Evolutionary conservation across 2,113 vertebrate species (phyloP).

Genomic region (Muntiacus reevesi): DNA sequence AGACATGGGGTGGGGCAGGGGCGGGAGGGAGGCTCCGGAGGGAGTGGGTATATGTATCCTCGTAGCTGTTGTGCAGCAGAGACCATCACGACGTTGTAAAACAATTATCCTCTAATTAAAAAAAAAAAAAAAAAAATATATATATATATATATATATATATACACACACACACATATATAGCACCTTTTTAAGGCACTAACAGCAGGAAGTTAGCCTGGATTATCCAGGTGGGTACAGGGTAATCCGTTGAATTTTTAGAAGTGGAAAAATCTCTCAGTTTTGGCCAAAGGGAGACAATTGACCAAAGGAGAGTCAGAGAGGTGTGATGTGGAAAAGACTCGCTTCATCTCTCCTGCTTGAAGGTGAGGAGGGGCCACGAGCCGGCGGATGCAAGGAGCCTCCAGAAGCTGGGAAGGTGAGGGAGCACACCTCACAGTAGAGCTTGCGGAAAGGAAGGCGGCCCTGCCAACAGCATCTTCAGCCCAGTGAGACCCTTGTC

Average conservation of each 20-base stretch:
- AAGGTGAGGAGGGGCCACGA: neutral
- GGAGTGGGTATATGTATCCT: rapidly evolving
- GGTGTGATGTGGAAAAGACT: no score
- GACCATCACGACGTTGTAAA: neutral
- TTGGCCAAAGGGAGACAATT: neutral
- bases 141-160: neutral
- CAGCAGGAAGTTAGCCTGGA: neutral
- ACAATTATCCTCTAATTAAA: neutral
- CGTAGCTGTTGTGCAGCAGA: neutral
- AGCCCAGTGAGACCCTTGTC: neutral
- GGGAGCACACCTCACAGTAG: neutral
- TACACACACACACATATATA: no score
- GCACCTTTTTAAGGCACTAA: neutral
- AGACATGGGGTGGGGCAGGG: rapidly evolving
- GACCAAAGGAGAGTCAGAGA: neutral
- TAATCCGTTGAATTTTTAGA: neutral
- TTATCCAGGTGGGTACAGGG: neutral
- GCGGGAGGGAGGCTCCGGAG: neutral
- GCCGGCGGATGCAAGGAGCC: rapidly evolving
- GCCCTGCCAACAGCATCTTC: neutral
- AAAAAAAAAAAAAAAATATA: no score
- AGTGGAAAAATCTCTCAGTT: neutral
- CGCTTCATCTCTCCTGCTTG: neutral
- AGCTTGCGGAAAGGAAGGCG: rapidly evolving
- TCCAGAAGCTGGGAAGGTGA: neutral